Percentiles rank a stretch among this genome's conserved stretches.
Conservation (phyloP, 2,888 invertebrate species). For the Mongoloraphidia duomilia region DNA sequence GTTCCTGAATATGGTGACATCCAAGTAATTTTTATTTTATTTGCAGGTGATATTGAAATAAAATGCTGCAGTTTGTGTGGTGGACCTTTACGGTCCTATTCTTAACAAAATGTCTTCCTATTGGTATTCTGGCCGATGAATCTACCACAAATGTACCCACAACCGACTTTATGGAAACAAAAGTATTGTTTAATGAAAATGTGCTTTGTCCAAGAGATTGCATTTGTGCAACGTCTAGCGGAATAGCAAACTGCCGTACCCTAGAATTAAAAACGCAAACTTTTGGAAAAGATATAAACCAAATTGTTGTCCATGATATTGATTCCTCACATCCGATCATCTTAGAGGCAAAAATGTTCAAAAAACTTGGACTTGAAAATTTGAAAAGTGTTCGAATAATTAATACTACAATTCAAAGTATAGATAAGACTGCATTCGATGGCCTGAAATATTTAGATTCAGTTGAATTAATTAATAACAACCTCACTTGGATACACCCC, state of each 20-base stretch:
- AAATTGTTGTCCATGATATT: too few relatives aligned
- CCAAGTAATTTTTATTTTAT: too few relatives aligned
- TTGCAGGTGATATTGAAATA: too few relatives aligned
- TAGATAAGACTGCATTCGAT: slow-evolving; percentile 55
- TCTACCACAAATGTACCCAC: too few relatives aligned
- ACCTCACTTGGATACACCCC: slow-evolving; percentile 48
- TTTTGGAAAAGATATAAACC: slow-evolving; percentile 29
- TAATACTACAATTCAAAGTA: slow-evolving; percentile 49
- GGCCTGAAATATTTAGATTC: slow-evolving; percentile 50
- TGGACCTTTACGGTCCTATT: too few relatives aligned
- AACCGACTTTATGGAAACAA: too few relatives aligned
- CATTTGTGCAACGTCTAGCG: slow-evolving; percentile 41
- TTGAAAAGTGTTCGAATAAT: slow-evolving; percentile 53
- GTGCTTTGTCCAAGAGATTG: slow-evolving; percentile 48
- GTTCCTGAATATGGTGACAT: too few relatives aligned
- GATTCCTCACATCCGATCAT: slow-evolving; percentile 37
- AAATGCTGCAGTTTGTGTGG: too few relatives aligned
- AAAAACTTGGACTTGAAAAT: slow-evolving; percentile 45
- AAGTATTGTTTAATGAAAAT: slow-evolving; percentile 23
- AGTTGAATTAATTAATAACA: slow-evolving; percentile 60
- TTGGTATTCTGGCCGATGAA: too few relatives aligned
- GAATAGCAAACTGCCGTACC: slow-evolving; percentile 23
- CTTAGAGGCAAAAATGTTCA: slow-evolving; percentile 44
- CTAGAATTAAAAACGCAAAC: too few relatives aligned
- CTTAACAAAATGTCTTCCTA: too few relatives aligned